A percentile compares a stretch with the other conserved stretches of the same genome.
Evolutionary conservation across 2,797 vertebrate genomes (phyloP).

Genomic region (Oceanodroma leucorhoa): DNA sequence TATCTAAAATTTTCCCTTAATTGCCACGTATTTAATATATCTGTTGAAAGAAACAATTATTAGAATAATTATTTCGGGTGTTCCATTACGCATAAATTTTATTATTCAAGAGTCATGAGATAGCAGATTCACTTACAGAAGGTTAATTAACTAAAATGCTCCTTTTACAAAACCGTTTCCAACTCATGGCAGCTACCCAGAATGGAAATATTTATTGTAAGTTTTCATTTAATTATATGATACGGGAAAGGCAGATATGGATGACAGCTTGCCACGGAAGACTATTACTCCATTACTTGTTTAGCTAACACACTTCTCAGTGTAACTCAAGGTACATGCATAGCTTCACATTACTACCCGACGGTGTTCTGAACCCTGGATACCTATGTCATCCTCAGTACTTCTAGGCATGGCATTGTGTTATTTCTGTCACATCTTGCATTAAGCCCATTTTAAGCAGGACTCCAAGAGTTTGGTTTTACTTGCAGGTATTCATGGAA

Average conservation of each 20-base stretch:
- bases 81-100: background rate
- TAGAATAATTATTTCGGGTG: background rate
- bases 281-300: background rate
- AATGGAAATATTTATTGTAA: conserved; percentile 31
- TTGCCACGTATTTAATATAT: background rate
- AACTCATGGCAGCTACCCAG: background rate
- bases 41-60: background rate
- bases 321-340: background rate
- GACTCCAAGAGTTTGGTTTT: conserved; percentile 11
- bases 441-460: background rate
- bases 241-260: background rate
- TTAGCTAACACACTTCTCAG: background rate
- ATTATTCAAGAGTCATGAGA: background rate
- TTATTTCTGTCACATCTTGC: background rate
- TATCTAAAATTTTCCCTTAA: background rate
- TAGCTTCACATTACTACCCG: background rate
- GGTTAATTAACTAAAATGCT: conserved; percentile 29
- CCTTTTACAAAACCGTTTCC: background rate
- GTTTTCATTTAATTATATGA: conserved; percentile 8
- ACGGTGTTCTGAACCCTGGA: background rate
- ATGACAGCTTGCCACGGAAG: background rate
- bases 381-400: background rate
- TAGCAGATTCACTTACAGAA: conserved; percentile 2
- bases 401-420: background rate
- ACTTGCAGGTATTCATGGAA: background rate